Evolutionary conservation across 2,113 vertebrate genomes (phyloP).

Genomic region (Cottus gobio): DNA sequence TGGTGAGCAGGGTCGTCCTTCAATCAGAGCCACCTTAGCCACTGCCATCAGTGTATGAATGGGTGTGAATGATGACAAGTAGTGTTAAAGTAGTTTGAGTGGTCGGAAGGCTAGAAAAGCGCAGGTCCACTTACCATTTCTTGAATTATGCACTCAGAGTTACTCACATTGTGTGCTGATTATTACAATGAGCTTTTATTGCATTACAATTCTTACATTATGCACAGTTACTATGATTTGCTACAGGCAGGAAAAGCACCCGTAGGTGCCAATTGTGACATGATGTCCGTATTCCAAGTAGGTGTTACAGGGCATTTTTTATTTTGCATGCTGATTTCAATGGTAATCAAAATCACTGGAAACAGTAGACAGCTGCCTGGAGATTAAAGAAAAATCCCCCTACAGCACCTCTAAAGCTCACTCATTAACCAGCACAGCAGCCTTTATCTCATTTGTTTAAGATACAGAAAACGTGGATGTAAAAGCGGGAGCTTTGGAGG

Average conservation of each 20-base stretch:
- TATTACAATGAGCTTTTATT: too few species aligned
- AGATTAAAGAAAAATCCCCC: not conserved
- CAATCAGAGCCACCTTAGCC: too few species aligned
- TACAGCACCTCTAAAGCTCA: not conserved
- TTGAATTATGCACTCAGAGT: too few species aligned
- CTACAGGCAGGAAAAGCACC: not conserved
- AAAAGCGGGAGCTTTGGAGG: not conserved
- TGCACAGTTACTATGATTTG: too few species aligned
- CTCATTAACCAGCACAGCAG: not conserved
- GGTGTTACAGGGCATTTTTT: not conserved
- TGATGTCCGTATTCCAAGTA: not conserved
- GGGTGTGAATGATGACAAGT: too few species aligned
- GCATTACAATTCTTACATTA: too few species aligned
- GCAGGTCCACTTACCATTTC: too few species aligned
- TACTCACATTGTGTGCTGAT: too few species aligned
- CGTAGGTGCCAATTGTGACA: not conserved
- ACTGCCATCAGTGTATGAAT: too few species aligned
- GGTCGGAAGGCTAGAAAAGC: too few species aligned
- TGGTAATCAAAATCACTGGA: not conserved
- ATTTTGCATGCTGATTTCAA: not conserved
- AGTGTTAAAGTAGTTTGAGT: too few species aligned
- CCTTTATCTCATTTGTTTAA: not conserved
- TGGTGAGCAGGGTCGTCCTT: too few species aligned
- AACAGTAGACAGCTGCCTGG: not conserved
- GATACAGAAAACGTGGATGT: not conserved